These are phyloP conservation scores for Orthonychiurus folsomi DNA, from an alignment of 2,888 invertebrate species.

Conservation along the genomic window DNA sequence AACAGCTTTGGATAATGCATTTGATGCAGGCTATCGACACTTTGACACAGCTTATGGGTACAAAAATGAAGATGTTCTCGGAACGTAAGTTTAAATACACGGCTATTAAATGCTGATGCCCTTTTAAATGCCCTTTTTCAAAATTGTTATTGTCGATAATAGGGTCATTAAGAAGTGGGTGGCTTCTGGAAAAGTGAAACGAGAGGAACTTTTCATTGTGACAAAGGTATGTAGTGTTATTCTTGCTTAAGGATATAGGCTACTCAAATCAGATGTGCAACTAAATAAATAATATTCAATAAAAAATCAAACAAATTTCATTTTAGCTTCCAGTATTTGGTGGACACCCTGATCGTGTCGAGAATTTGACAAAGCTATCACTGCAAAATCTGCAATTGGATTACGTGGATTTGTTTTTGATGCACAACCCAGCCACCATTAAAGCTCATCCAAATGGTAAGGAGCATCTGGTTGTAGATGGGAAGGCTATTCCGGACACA, in stretches of 20 bases:
- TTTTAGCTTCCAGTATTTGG: constrained; percentile 55
- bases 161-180: constrained; percentile 64
- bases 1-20: constrained; percentile 3
- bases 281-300: too few species aligned
- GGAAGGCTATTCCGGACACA: constrained; percentile 21
- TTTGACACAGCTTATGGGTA: constrained; percentile 73
- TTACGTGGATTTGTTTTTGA: constrained; percentile 72
- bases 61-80: constrained; percentile 65
- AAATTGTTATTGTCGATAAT: too few species aligned
- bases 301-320: too few species aligned
- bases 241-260: background rate
- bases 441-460: constrained; percentile 53
- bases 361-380: constrained; percentile 58
- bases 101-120: too few species aligned
- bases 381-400: constrained; percentile 60
- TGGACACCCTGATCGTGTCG: constrained; percentile 58
- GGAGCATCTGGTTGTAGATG: constrained; percentile 44
- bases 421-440: constrained; percentile 63
- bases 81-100: too few species aligned
- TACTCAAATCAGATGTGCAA: too few species aligned
- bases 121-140: too few species aligned
- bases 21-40: constrained; percentile 45
- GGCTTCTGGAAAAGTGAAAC: constrained; percentile 55
- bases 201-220: constrained; percentile 71
- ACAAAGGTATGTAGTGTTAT: constrained; percentile 56